These are phyloP conservation scores for Lutraria lutraria DNA, from an alignment of 2,888 invertebrate species.

Conservation along the genomic window DNA sequence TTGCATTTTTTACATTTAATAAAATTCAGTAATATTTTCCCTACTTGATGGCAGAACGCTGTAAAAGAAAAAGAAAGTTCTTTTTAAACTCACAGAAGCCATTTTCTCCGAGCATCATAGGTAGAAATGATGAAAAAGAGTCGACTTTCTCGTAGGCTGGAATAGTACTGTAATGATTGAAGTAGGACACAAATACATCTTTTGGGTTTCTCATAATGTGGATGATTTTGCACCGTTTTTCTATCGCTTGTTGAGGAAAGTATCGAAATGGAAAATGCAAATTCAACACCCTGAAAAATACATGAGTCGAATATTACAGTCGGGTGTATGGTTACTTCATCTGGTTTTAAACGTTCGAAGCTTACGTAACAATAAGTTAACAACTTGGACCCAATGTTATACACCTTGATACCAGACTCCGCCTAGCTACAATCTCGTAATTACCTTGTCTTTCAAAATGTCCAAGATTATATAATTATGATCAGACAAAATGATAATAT, in stretches of 20 bases:
- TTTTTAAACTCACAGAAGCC: constrained; percentile 34
- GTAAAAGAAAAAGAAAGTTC: not conserved
- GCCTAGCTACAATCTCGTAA: too few relatives aligned
- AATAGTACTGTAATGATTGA: constrained; percentile 29
- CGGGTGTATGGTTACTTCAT: too few relatives aligned
- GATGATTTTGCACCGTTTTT: constrained; percentile 30
- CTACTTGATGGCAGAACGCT: too few relatives aligned
- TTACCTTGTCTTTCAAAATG: too few relatives aligned
- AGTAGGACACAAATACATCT: constrained; percentile 33
- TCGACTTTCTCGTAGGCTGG: constrained; percentile 23
- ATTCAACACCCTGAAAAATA: constrained; percentile 36
- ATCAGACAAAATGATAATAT: too few relatives aligned
- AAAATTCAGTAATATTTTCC: too few relatives aligned
- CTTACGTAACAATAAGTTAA: too few relatives aligned
- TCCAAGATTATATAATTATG: too few relatives aligned
- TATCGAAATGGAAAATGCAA: constrained; percentile 40
- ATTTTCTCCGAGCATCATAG: constrained; percentile 49
- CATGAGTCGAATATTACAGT: not conserved
- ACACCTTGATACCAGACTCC: too few relatives aligned
- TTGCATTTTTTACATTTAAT: too few relatives aligned
- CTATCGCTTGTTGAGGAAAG: constrained; percentile 29
- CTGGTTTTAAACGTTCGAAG: too few relatives aligned
- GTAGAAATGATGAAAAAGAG: constrained; percentile 31
- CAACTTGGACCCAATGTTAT: too few relatives aligned
- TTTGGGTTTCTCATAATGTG: constrained; percentile 44